Evolutionary conservation across 1,140 invertebrate species (phyloP).

Genomic region (Battus philenor): DNA sequence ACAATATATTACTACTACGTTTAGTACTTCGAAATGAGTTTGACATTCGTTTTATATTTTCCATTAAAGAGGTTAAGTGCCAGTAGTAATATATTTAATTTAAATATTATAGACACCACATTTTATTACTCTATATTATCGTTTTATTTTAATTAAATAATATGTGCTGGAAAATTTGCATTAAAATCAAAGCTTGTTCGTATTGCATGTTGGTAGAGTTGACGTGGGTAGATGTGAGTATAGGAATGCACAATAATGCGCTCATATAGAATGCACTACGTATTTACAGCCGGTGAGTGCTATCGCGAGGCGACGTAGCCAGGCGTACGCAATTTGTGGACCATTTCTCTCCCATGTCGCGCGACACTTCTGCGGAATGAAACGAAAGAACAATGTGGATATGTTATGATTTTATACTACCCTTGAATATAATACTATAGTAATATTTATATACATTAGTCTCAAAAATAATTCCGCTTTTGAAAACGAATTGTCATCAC

Average conservation of each 20-base stretch:
- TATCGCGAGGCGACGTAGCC: constrained; percentile 38
- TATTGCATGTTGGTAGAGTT: constrained; percentile 11
- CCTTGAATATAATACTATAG: constrained; percentile 3
- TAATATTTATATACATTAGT: neutral
- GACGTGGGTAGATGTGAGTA: constrained; percentile 16
- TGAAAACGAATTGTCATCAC: neutral
- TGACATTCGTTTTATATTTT: constrained; percentile 41
- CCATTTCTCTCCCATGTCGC: constrained; percentile 54
- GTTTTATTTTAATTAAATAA: constrained; percentile 5
- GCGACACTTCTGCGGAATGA: constrained; percentile 57
- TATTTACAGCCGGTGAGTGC: constrained; percentile 22
- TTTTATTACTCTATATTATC: constrained; percentile 4
- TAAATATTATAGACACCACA: constrained; percentile 1
- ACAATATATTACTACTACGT: too few species aligned
- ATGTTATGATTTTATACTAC: constrained; percentile 18
- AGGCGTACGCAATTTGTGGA: constrained; percentile 60
- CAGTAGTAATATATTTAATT: constrained; percentile 22
- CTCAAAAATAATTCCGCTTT: neutral
- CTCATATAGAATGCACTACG: constrained; percentile 8
- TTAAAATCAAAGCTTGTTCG: constrained; percentile 8
- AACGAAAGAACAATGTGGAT: constrained; percentile 45
- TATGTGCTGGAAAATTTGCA: constrained; percentile 3
- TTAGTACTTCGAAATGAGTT: constrained; percentile 31
- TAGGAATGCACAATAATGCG: constrained; percentile 13
- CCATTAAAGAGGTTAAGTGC: constrained; percentile 34